phyloP scores from a whole-genome alignment of 2,797 vertebrate species.

The Sorex maritimensis region DNA sequence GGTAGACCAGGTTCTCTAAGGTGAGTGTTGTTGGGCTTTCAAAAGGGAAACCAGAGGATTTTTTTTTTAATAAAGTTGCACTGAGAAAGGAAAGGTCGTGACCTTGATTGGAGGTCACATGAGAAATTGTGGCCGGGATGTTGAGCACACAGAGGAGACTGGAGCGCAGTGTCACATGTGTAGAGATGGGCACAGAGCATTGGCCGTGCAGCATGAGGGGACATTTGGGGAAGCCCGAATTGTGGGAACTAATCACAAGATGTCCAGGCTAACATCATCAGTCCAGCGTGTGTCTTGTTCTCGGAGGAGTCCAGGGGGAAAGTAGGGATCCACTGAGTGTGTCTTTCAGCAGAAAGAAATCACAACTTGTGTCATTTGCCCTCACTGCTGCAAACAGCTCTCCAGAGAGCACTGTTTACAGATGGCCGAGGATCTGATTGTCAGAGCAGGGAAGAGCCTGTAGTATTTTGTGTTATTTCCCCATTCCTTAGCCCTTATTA shows the following conservation, averaged over 20 bases:
- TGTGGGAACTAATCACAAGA: not conserved
- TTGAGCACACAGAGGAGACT: not conserved
- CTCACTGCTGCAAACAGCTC: not conserved
- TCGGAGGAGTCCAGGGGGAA: not conserved
- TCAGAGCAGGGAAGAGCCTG: not conserved
- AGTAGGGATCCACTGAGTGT: fast-evolving
- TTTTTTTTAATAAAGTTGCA: not conserved
- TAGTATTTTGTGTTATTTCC: not conserved
- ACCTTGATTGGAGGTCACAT: too few species aligned
- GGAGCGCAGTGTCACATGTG: not conserved
- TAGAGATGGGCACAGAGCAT: not conserved
- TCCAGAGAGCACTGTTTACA: not conserved
- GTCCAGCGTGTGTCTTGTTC: not conserved
- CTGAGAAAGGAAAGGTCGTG: not conserved
- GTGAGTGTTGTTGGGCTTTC: not conserved
- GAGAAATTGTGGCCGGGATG: too few species aligned
- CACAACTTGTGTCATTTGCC: not conserved
- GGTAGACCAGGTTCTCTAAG: not conserved
- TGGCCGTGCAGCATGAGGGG: too few species aligned
- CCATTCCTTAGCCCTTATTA: not conserved
- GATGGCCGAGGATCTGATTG: too few species aligned
- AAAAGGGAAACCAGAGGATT: not conserved
- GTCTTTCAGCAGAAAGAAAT: not conserved
- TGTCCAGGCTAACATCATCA: not conserved
- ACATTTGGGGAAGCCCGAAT: not conserved